A percentile compares a stretch with the other conserved stretches of the same genome.
These are phyloP conservation scores for Syndactyla subalaris DNA, from an alignment of 2,797 vertebrate species.

Conservation along the genomic window DNA sequence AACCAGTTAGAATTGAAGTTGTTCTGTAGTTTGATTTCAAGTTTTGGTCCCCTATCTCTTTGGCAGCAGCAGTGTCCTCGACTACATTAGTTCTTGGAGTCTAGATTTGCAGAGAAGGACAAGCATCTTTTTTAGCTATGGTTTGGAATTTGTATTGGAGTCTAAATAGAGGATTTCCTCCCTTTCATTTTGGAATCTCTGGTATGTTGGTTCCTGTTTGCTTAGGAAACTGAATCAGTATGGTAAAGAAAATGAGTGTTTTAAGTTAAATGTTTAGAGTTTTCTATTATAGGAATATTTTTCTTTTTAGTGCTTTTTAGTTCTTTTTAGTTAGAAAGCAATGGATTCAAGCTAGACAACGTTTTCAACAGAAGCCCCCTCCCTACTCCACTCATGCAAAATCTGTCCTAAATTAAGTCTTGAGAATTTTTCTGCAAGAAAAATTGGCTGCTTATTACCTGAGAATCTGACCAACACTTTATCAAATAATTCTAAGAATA, in stretches of 20 bases:
- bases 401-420: neutral
- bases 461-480: neutral
- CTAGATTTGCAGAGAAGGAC: neutral
- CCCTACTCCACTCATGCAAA: neutral
- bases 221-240: constrained; percentile 38
- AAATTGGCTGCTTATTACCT: neutral
- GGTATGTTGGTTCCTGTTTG: constrained; percentile 65
- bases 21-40: neutral
- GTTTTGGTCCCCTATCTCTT: neutral
- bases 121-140: constrained; percentile 12
- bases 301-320: neutral
- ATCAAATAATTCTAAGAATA: neutral
- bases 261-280: neutral
- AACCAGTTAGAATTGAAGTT: neutral
- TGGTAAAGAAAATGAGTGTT: constrained; percentile 38
- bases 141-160: constrained; percentile 39
- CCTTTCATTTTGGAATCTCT: constrained; percentile 67
- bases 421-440: neutral
- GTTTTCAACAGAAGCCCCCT: neutral
- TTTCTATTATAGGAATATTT: neutral
- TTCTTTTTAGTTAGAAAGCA: neutral
- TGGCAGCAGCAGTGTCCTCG: neutral
- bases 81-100: neutral
- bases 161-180: constrained; percentile 72
- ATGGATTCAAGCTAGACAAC: neutral